Evolutionary conservation across 2,888 invertebrate species (phyloP).

Genomic region (Rutpela maculata): DNA sequence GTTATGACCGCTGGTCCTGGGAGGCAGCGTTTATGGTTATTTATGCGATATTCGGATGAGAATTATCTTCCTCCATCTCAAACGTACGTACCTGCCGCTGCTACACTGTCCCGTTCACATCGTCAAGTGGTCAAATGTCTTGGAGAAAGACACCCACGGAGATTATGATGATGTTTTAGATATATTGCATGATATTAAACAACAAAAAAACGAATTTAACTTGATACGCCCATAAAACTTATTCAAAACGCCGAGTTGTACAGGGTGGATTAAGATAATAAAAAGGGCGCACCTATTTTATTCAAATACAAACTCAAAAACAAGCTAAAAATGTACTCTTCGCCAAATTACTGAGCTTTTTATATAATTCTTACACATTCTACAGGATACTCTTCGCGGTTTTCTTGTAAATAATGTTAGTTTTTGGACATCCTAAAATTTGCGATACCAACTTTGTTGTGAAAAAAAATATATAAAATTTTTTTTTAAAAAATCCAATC

Average conservation of each 20-base stretch:
- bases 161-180: slow-evolving; percentile 51
- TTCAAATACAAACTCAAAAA: no score
- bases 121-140: slow-evolving; percentile 45
- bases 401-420: no score
- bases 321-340: no score
- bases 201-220: background rate
- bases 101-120: slow-evolving; percentile 42
- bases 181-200: background rate
- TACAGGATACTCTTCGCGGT: no score
- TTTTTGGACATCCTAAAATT: no score
- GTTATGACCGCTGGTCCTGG: slow-evolving; percentile 69
- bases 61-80: slow-evolving; percentile 56
- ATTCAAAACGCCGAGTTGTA: background rate
- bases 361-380: no score
- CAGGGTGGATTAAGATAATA: background rate
- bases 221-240: background rate
- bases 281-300: no score
- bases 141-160: slow-evolving; percentile 54
- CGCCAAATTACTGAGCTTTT: no score
- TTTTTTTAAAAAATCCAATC: no score
- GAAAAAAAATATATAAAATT: no score
- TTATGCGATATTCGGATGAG: slow-evolving; percentile 69
- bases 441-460: no score
- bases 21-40: slow-evolving; percentile 72
- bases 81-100: slow-evolving; percentile 43